Percentiles rank a stretch among this genome's conserved stretches.
These are phyloP conservation scores for Drosophila putrida DNA, from an alignment of 2,888 invertebrate species.

Conservation along the genomic window DNA sequence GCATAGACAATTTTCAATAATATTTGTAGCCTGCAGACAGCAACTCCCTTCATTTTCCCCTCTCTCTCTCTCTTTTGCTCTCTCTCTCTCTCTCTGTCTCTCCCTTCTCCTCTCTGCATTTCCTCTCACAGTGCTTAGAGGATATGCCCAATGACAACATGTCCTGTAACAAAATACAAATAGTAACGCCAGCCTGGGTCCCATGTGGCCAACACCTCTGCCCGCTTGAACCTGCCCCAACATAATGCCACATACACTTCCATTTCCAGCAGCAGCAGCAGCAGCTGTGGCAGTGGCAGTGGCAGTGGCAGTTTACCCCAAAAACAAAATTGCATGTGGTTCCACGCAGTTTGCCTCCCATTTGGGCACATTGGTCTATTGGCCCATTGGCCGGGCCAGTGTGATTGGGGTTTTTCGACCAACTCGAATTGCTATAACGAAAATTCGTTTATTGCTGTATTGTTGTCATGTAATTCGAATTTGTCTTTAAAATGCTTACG, in stretches of 20 bases:
- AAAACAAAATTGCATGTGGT: slow-evolving; percentile 71
- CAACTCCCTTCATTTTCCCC: background rate
- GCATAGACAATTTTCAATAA: slow-evolving; percentile 71
- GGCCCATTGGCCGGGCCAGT: slow-evolving; percentile 21
- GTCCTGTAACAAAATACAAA: slow-evolving; percentile 74
- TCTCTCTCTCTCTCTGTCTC: background rate
- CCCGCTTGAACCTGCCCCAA: slow-evolving; percentile 1
- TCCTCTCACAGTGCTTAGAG: slow-evolving; percentile 30
- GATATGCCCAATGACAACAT: slow-evolving; percentile 68
- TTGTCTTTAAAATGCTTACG: slow-evolving; percentile 48
- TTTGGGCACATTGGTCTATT: slow-evolving; percentile 3
- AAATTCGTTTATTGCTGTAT: slow-evolving; percentile 73
- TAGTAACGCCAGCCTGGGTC: slow-evolving; percentile 42
- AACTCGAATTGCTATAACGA: slow-evolving; percentile 52
- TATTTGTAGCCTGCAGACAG: slow-evolving; percentile 43
- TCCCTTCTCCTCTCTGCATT: background rate
- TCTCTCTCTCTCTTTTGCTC: too few relatives aligned
- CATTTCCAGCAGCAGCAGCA: slow-evolving; percentile 4
- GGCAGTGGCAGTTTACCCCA: slow-evolving; percentile 2
- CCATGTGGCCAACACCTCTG: slow-evolving; percentile 60
- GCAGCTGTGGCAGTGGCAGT: background rate
- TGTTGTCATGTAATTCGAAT: slow-evolving; percentile 58
- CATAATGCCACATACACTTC: slow-evolving; percentile 12
- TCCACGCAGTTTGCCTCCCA: slow-evolving; percentile 58
- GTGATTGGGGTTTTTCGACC: slow-evolving; percentile 21